Base-by-base conservation (phyloP, 2,888 invertebrate genomes). In the Pachycephus smyrnensis region DNA sequence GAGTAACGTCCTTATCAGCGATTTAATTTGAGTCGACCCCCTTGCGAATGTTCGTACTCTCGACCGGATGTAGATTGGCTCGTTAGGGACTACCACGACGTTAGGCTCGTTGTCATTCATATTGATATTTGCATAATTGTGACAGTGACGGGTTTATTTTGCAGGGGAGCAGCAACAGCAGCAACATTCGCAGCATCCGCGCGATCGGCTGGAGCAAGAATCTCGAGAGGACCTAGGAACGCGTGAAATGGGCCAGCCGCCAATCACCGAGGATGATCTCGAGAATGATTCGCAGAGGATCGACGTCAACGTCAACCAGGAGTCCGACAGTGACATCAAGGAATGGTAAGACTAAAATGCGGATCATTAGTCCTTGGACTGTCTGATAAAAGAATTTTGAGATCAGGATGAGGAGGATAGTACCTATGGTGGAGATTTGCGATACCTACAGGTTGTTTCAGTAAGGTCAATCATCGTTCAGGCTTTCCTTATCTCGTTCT, bases 141-240 rank as follows among this genome's bases (percentile, higher is more conserved):
- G 76, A 81, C 79, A 80, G 76, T 78, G 78, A 81, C 75, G 80
- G 36, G 75, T 76, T 81, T 81, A 80, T 82, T 76, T 81, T 78
- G 12, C 82, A 86, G 86, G 83, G 71, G 83, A 86, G 73, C 83
- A 80, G 69, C 84, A 83, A 76, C 85, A 84, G 76, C 82, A 83
- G 55, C 55, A 55, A 9, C 55, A 9, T 55, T 23, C 55, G 23
- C 55, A 55, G 1, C 55, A 9, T 55, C 55, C 55, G 23, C 55
- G 23, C 23, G 23, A 55, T 23, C 55, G 23, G 55, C 55, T 55
- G 55, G 55, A 55, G 23, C 55, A 23, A 55, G 55, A 23, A 83
- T 82, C 74, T 80, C 82, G 79, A 77, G 80, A 80, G 75, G 83
- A 84, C 69, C 78, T 78, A 31, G 83, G 83, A n/a, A 81, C 84